phyloP scores from a whole-genome alignment of 2,113 vertebrate species.

The Leucopsar rothschildi region DNA sequence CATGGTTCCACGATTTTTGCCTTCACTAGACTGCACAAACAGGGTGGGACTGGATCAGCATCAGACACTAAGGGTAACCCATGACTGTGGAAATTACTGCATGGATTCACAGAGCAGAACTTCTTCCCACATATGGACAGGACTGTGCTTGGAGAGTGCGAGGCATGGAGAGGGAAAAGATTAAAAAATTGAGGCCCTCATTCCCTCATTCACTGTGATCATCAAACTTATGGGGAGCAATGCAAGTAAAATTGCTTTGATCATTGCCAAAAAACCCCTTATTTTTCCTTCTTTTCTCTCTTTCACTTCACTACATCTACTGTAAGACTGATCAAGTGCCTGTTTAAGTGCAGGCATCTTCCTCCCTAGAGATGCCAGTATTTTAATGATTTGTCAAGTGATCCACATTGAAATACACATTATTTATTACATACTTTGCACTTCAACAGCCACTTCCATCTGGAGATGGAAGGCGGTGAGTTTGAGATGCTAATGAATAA shows the following conservation, averaged over 20 bases:
- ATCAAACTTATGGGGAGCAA: background rate
- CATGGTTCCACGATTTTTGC: rapidly evolving
- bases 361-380: slow-evolving; percentile 2
- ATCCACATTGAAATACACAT: background rate
- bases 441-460: slow-evolving; percentile 49
- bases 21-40: background rate
- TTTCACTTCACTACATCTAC: background rate
- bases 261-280: background rate
- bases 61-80: background rate
- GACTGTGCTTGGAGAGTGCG: rapidly evolving
- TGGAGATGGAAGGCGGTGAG: background rate
- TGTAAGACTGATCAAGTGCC: background rate
- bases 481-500: slow-evolving; percentile 38
- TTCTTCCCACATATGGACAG: background rate
- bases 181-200: background rate
- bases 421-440: slow-evolving; percentile 46
- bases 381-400: slow-evolving; percentile 49
- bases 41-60: background rate
- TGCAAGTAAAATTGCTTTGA: background rate
- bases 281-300: background rate
- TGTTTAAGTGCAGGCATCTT: slow-evolving; percentile 5
- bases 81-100: background rate
- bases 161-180: background rate
- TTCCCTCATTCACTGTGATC: background rate
- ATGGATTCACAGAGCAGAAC: background rate